Conservation (phyloP, 35 echinoderm and acorn worm species). For the Heliocidaris tuberculata region DNA sequence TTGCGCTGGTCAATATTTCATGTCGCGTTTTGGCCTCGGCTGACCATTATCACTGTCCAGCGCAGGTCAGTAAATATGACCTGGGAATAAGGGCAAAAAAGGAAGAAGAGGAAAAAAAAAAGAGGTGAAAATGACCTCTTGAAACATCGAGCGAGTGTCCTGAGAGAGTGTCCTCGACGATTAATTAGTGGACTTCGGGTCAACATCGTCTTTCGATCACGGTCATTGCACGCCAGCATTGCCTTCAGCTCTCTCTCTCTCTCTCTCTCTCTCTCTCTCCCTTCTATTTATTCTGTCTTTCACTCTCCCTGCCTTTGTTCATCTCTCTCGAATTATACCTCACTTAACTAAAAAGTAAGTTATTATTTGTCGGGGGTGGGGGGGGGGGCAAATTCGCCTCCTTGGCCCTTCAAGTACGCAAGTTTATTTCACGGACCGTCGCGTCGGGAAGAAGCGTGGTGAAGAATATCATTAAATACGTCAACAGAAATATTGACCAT, state of each 20-base stretch:
- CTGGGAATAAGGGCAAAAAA: neutral
- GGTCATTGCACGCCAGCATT: neutral
- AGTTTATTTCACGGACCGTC: too few species aligned
- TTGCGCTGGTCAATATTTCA: neutral
- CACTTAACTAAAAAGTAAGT: too few species aligned
- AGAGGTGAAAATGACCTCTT: neutral
- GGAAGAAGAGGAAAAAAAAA: neutral
- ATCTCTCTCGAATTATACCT: too few species aligned
- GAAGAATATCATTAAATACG: too few species aligned
- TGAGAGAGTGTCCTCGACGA: constrained; percentile 5
- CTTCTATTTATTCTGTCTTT: neutral
- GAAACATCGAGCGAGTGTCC: neutral
- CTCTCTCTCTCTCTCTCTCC: neutral
- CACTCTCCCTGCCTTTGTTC: too few species aligned
- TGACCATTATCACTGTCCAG: neutral
- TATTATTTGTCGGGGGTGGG: too few species aligned
- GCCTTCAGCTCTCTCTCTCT: neutral
- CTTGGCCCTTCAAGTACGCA: too few species aligned
- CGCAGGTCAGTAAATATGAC: neutral
- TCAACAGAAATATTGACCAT: too few species aligned
- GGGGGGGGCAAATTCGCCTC: too few species aligned
- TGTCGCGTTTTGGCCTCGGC: neutral
- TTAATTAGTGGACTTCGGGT: constrained; percentile 28
- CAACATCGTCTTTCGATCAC: neutral
- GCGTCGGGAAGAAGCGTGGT: too few species aligned